These are phyloP conservation scores for Cecropterus lyciades DNA, from an alignment of 1,140 invertebrate genomes.

Conservation along the genomic window DNA sequence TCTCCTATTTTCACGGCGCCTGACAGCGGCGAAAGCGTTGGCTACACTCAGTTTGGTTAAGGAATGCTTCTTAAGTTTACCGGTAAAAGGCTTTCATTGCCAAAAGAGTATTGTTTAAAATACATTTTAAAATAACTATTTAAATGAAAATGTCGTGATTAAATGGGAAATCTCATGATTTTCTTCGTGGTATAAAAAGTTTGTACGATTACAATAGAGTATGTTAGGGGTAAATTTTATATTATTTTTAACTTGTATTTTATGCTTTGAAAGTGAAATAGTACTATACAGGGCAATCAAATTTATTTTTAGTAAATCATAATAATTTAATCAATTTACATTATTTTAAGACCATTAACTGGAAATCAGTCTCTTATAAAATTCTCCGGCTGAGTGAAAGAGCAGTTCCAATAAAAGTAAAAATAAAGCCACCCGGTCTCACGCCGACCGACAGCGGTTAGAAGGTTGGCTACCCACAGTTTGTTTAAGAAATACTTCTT, in stretches of 20 bases:
- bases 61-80: slow-evolving; percentile 8
- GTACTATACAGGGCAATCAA: no score
- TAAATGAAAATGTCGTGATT: no score
- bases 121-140: no score
- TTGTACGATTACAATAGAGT: no score
- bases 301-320: no score
- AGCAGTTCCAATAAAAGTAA: slow-evolving; percentile 16
- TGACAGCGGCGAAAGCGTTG: slow-evolving; percentile 28
- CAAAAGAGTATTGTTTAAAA: not conserved
- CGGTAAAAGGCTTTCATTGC: not conserved
- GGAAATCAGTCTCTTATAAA: not conserved
- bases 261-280: no score
- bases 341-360: no score
- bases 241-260: no score
- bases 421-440: slow-evolving; percentile 1
- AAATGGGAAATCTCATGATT: no score
- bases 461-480: slow-evolving; percentile 16
- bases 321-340: no score
- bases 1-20: slow-evolving; percentile 42
- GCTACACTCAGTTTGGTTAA: slow-evolving; percentile 27
- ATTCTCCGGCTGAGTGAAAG: not conserved
- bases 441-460: slow-evolving; percentile 19
- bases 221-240: no score
- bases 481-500: not conserved
- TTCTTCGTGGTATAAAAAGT: no score